Percentiles rank a stretch among this genome's conserved stretches.
Conservation (phyloP, 1,140 invertebrate species). For the Trichonephila clavipes region DNA sequence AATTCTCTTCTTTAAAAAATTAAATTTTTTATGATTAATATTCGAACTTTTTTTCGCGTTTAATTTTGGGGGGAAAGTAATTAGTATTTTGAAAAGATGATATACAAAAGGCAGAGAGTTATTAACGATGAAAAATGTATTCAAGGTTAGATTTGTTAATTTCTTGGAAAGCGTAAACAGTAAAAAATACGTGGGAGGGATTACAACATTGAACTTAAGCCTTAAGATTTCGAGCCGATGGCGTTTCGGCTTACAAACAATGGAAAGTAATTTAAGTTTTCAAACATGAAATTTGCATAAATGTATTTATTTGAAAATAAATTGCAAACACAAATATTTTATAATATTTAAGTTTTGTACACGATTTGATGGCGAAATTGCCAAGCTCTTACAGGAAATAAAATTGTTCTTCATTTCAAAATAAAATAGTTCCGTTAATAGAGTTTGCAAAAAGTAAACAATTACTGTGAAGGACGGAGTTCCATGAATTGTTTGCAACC, state of each 20-base stretch:
- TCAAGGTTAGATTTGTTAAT: conserved; percentile 5
- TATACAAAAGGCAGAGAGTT: neutral
- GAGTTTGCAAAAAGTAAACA: neutral
- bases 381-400: neutral
- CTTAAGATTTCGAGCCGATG: neutral
- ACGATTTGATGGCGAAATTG: neutral
- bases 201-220: neutral
- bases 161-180: too few species aligned
- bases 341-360: neutral
- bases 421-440: neutral
- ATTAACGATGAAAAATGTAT: neutral
- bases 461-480: neutral
- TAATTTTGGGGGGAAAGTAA: neutral
- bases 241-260: neutral
- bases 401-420: neutral
- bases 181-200: neutral
- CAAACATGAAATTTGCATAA: neutral
- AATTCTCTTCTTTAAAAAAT: neutral
- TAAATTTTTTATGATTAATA: neutral
- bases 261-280: neutral
- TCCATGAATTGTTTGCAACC: too few species aligned
- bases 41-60: neutral
- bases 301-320: neutral
- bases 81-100: neutral
- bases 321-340: neutral